Evolutionary conservation across 2,797 vertebrate genomes (phyloP), one percentile per base, ranked within the genome.

Genomic region (Chrysocyon brachyurus): DNA sequence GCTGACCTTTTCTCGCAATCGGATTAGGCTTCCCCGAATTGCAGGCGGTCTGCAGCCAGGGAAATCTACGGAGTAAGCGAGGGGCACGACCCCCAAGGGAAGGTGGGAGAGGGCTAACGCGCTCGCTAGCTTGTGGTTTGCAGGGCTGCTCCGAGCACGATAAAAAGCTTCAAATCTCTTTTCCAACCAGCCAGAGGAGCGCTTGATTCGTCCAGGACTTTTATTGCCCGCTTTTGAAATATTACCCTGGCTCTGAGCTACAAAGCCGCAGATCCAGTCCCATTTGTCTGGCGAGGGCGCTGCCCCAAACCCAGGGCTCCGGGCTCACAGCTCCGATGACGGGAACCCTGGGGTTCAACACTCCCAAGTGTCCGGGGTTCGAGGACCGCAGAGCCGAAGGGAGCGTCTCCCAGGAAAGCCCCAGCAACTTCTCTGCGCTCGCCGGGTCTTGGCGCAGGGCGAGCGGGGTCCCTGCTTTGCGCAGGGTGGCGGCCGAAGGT

Each of bases 141-240:
- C 95, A 70, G 72, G 73, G 96, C 96, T 72, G 79, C 78, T 96
- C 82, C 64, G 77, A 87, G 93, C 79, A 93, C 91, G 94, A 91
- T 91, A 83, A 97, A 96, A 91, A 94, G 95, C 97, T 77, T 92
- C 97, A 89, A 73, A 87, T 97, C 92, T 92, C 96, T 91, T 81
- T 93, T 24, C 78, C 90, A 81, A 64, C 61, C 87, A 89, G 91
- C 93, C 90, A 83, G 94, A 94, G 90, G 93, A 97, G 91, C 31
- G 64, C 95, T 97, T 61, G 94, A 95, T 92, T 96, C 81, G 63
- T 82, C 78, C 64, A 64, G 72, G 97, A 97, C 93, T 89, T 97
- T 95, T 96, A 97, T 92, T 94, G 95, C 96, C 87, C 4, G 36
- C 96, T 95, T 97, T 96, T 97, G 97, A 97, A 97, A 97, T 97